phyloP scores from a whole-genome alignment of 2,113 vertebrate genomes.

The Zosterops lateralis region DNA sequence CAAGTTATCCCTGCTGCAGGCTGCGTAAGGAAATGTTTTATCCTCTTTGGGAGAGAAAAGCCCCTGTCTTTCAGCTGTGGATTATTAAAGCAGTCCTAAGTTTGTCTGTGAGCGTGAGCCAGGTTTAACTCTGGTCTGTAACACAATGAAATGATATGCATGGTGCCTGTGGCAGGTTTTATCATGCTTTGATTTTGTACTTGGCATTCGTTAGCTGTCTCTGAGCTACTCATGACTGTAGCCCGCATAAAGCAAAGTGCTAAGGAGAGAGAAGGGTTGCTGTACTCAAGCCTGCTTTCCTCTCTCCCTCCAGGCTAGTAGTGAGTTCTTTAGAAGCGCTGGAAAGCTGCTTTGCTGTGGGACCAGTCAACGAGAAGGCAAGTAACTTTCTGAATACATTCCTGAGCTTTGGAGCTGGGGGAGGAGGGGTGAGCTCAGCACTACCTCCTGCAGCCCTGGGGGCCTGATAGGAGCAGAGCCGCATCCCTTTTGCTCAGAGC shows the following conservation, averaged over 20 bases:
- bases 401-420: conserved; percentile 56
- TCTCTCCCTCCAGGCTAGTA: conserved; percentile 87
- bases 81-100: conserved; percentile 76
- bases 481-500: conserved; percentile 26
- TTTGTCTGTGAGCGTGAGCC: conserved; percentile 73
- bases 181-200: conserved; percentile 74
- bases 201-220: conserved; percentile 74
- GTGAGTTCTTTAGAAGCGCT: conserved; percentile 96
- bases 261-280: conserved; percentile 53
- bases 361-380: conserved; percentile 93
- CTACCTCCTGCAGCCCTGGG: conserved; percentile 46
- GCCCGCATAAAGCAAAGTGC: conserved; percentile 58
- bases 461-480: conserved; percentile 28
- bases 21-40: conserved; percentile 70
- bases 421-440: conserved; percentile 40
- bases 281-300: conserved; percentile 74
- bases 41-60: conserved; percentile 75
- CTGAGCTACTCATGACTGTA: conserved; percentile 63
- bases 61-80: conserved; percentile 71
- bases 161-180: conserved; percentile 76
- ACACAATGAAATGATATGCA: conserved; percentile 69
- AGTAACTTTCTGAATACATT: conserved; percentile 71
- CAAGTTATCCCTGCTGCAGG: conserved; percentile 77
- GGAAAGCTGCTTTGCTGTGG: conserved; percentile 97
- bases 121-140: conserved; percentile 74